These are phyloP conservation scores for Brachionus paranguensis DNA, from an alignment of 1,140 invertebrate genomes.

Conservation along the genomic window DNA sequence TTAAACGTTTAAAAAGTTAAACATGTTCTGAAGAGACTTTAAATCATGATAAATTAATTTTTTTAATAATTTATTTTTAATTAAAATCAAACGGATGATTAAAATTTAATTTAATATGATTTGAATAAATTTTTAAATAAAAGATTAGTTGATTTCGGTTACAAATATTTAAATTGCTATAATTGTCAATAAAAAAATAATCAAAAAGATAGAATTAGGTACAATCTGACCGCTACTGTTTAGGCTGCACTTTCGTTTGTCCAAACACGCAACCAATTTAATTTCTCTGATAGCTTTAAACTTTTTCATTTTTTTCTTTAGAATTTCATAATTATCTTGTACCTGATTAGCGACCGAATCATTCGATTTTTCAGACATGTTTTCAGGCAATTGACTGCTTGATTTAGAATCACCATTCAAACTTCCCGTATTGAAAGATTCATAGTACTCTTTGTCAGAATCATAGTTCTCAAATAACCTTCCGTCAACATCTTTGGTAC, in stretches of 20 bases:
- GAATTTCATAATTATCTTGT: neutral
- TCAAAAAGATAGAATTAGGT: neutral
- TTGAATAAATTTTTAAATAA: neutral
- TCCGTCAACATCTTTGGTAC: neutral
- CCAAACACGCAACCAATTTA: neutral
- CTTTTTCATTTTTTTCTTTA: neutral
- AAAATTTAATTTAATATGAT: neutral
- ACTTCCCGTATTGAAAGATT: neutral
- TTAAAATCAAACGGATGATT: neutral
- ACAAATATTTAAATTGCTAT: neutral
- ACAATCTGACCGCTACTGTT: neutral
- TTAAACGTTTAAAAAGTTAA: no score
- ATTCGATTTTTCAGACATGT: neutral
- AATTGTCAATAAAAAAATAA: neutral
- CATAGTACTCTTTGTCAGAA: neutral
- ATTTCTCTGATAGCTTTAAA: constrained; percentile 25
- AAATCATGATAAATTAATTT: no score
- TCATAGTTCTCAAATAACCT: neutral
- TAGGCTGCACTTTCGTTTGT: constrained; percentile 10
- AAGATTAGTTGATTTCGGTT: neutral
- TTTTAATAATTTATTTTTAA: no score
- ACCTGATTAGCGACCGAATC: neutral
- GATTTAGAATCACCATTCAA: neutral
- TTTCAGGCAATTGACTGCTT: neutral
- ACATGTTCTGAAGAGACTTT: no score